Percentiles rank a stretch among this genome's conserved stretches.
Conservation (phyloP, 2,888 invertebrate genomes). For the Diarsia dahlii region DNA sequence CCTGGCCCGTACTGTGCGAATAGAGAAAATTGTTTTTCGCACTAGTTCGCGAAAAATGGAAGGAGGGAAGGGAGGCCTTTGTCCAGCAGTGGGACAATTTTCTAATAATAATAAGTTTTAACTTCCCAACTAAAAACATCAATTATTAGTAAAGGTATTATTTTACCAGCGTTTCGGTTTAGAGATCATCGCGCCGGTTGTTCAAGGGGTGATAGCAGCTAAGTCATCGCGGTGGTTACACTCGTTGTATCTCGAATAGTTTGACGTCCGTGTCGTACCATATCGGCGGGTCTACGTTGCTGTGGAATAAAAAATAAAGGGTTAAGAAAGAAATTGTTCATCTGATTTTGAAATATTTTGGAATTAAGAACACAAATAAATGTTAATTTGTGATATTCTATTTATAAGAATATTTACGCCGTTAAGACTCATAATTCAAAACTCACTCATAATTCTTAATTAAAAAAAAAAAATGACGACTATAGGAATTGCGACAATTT, state of each 20-base stretch:
- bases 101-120: not conserved
- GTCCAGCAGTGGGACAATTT: too few species aligned
- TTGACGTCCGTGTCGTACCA: conserved; percentile 99
- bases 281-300: conserved; percentile 99
- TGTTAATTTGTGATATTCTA: too few species aligned
- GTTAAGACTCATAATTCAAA: too few species aligned
- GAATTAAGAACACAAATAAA: too few species aligned
- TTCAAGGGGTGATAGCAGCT: conserved; percentile 16
- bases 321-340: not conserved
- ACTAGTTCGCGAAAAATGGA: too few species aligned
- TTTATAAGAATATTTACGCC: too few species aligned
- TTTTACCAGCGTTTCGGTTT: conserved; percentile 8
- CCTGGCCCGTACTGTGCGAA: not conserved
- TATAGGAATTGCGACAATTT: too few species aligned
- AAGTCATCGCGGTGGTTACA: conserved; percentile 88
- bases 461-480: too few species aligned
- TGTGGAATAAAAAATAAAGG: conserved; percentile 76
- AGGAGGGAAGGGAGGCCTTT: too few species aligned
- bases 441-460: too few species aligned
- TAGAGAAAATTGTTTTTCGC: too few species aligned
- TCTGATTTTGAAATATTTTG: too few species aligned
- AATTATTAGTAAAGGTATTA: conserved; percentile 5
- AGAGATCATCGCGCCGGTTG: conserved; percentile 43
- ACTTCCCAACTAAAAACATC: not conserved
- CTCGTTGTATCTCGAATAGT: conserved; percentile 99